phyloP scores from a whole-genome alignment of 2,113 vertebrate genomes.

The Aegotheles bennettii region DNA sequence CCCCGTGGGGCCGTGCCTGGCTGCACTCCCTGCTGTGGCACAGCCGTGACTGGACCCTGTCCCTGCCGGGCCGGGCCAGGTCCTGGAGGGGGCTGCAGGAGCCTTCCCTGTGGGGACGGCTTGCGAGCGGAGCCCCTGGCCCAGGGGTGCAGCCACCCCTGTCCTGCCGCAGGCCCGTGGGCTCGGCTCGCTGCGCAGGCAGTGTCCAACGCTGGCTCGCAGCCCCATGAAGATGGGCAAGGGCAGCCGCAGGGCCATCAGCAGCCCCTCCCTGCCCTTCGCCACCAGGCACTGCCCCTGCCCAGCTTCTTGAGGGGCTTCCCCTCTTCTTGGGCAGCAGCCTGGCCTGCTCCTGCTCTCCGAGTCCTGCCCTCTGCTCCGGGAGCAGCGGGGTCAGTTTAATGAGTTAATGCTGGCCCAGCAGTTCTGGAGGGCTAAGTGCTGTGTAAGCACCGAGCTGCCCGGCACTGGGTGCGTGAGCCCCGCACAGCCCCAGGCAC shows the following conservation, averaged over 20 bases:
- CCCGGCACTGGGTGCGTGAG: fast-evolving
- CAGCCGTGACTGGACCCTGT: fast-evolving
- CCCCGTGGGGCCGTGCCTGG: too few relatives aligned
- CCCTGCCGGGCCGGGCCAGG: background rate
- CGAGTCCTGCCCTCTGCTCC: constrained; percentile 37
- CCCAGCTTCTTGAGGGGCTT: background rate
- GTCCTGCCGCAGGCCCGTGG: fast-evolving
- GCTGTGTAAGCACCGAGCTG: constrained; percentile 28
- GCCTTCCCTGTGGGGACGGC: fast-evolving
- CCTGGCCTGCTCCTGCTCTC: background rate
- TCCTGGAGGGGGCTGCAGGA: background rate
- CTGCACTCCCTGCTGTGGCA: too few relatives aligned
- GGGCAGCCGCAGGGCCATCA: too few relatives aligned
- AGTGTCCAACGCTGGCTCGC: fast-evolving
- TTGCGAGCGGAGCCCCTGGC: background rate
- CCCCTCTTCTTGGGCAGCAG: background rate
- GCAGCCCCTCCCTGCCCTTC: background rate
- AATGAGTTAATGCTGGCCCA: constrained; percentile 19
- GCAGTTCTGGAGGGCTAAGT: constrained; percentile 18
- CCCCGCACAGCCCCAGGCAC: background rate
- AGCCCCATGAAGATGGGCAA: fast-evolving
- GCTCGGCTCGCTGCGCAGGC: background rate
- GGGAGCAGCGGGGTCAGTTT: constrained; percentile 6
- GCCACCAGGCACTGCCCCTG: background rate
- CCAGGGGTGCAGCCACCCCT: background rate